These are phyloP conservation scores for Geopemphigus sp. DNA, from an alignment of 1,140 invertebrate species.

Conservation along the genomic window DNA sequence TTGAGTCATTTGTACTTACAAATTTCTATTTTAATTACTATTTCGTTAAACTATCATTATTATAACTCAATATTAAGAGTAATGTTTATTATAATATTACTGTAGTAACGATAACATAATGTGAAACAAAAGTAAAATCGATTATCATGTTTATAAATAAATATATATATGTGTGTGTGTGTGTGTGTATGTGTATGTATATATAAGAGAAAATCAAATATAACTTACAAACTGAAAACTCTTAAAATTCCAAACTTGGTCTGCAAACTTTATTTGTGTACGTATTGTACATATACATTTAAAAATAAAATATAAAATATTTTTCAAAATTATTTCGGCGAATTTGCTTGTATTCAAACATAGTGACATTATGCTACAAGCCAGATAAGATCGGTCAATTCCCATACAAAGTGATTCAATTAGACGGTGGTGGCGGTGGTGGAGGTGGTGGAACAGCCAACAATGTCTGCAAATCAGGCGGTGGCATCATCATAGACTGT, in stretches of 20 bases:
- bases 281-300: too few relatives aligned
- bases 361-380: neutral
- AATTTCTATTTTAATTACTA: too few relatives aligned
- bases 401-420: slow-evolving; percentile 25
- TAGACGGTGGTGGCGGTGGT: slow-evolving; percentile 59
- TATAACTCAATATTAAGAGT: too few relatives aligned
- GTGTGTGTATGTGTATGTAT: too few relatives aligned
- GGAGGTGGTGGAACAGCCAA: slow-evolving; percentile 63
- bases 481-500: slow-evolving; percentile 58
- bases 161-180: too few relatives aligned
- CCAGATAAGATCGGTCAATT: neutral
- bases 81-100: too few relatives aligned
- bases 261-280: neutral
- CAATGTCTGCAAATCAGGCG: slow-evolving; percentile 55
- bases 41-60: too few relatives aligned
- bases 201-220: too few relatives aligned
- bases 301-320: slow-evolving; percentile 7
- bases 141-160: too few relatives aligned
- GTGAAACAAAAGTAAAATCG: too few relatives aligned
- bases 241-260: neutral
- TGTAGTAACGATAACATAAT: too few relatives aligned
- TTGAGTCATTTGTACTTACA: too few relatives aligned
- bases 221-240: neutral
- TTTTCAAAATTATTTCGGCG: neutral
- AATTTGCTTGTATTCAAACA: slow-evolving; percentile 11